Base-by-base conservation (phyloP, 2,113 vertebrate species). In the Nibea albiflora region DNA sequence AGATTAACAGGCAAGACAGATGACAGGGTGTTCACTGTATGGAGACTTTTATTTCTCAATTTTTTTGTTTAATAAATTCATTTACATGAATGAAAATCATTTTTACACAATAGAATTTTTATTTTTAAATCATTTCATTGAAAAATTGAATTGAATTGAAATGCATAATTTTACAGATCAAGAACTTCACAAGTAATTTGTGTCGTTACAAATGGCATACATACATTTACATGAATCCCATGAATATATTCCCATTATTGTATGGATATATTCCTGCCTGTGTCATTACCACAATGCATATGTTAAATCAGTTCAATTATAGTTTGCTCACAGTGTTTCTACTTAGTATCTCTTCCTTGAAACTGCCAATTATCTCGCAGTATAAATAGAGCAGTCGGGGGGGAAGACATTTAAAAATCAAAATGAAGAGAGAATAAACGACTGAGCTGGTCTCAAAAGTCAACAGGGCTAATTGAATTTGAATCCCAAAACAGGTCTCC, bases 391-490 rank as follows among this genome's bases (percentile, higher is more conserved):
- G 44, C 79, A 66, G 53, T 65, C 8, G 26, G 12, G 31, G 52
- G 58, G 67, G 35, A 9, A 58, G 50, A 57, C 47, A 46, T 26
- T 73, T 28, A 58, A 65, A 47, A 61, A 50, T 26, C 42, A 11
- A 4, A 39, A 7, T 47, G 50, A 62, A 56, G 12, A 64, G 56
- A 73, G 68, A 85, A 64, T 76, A 49, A 67, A 77, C 0, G 16
- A 10, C 47, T 70, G 44, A 75, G 46, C 39, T 57, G 65, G 19
- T 76, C 62, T 65, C n/a, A 24, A 8, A 83, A 81, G 73, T 77
- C 67, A 64, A 31, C 46, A 2, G 24, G 52, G 26, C 67, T 74
- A 84, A 83, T 85, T 85, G 64, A 73, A 87, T 77, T 76, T 65
- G 52, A 87, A 73, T 81, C 66, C 35, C 42, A 56, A 44, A 64